phyloP scores from a whole-genome alignment of 2,113 vertebrate species.

The Chamaea fasciata region DNA sequence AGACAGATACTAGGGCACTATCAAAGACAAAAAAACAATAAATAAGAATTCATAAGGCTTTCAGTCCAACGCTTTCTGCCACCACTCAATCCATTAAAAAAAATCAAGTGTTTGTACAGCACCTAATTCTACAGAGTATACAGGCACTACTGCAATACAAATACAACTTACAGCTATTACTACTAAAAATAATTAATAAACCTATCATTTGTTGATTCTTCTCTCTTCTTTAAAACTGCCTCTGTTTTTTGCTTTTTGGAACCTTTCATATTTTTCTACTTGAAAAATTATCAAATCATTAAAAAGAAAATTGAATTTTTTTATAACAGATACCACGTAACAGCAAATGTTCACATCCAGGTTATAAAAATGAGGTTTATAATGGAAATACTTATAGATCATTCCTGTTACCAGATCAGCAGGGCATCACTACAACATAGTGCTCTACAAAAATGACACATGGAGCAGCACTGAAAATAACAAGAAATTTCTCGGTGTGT shows the following conservation, averaged over 20 bases:
- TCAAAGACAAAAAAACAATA: background rate
- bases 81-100: background rate
- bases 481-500: background rate
- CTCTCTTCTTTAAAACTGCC: background rate
- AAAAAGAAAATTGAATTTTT: conserved; percentile 17
- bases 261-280: background rate
- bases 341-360: background rate
- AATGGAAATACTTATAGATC: conserved; percentile 18
- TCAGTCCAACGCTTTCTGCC: background rate
- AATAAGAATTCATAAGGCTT: background rate
- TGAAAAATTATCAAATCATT: background rate
- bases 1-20: background rate
- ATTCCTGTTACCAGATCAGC: background rate
- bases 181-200: conserved; percentile 3
- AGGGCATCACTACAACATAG: conserved; percentile 30
- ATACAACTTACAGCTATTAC: background rate
- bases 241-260: background rate
- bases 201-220: background rate
- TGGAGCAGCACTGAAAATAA: background rate
- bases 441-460: conserved; percentile 62
- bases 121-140: background rate
- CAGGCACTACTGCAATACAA: background rate
- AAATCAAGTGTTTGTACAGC: background rate
- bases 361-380: conserved; percentile 33
- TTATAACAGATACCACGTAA: background rate